phyloP scores from a whole-genome alignment of 2,797 vertebrate species.

The Helicolenus hilgendorfi region DNA sequence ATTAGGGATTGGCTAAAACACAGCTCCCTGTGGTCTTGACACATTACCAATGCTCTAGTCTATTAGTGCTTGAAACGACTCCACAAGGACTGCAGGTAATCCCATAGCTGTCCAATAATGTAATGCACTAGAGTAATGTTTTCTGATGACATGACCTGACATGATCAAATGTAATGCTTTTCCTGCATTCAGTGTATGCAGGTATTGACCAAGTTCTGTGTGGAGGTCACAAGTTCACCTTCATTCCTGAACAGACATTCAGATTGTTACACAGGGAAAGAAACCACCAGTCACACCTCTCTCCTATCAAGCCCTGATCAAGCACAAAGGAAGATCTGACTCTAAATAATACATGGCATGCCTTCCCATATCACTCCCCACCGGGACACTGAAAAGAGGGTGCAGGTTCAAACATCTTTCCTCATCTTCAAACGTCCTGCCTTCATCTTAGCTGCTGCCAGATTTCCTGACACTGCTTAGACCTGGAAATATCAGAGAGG shows the following conservation, averaged over 20 bases:
- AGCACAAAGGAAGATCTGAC: slow-evolving; percentile 78
- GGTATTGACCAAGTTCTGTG: slow-evolving; percentile 22
- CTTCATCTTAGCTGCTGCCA: slow-evolving; percentile 68
- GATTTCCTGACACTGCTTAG: slow-evolving; percentile 57
- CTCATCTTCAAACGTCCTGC: slow-evolving; percentile 74
- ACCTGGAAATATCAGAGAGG: slow-evolving; percentile 49
- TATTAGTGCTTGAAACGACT: slow-evolving; percentile 61
- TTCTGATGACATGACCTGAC: slow-evolving; percentile 14
- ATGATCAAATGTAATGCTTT: neutral
- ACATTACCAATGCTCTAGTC: slow-evolving; percentile 69
- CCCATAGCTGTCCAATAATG: slow-evolving; percentile 37
- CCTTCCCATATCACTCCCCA: slow-evolving; percentile 75
- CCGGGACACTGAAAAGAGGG: slow-evolving; percentile 68
- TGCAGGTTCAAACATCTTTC: slow-evolving; percentile 77
- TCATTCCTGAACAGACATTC: slow-evolving; percentile 52
- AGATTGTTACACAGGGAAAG: neutral
- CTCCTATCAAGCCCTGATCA: slow-evolving; percentile 86
- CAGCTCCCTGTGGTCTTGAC: slow-evolving; percentile 90
- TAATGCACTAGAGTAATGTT: slow-evolving; percentile 16
- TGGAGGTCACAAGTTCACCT: slow-evolving; percentile 65
- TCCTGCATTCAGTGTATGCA: slow-evolving; percentile 16
- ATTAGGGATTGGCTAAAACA: slow-evolving; percentile 94
- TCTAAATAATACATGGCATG: slow-evolving; percentile 89
- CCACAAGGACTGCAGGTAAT: slow-evolving; percentile 49
- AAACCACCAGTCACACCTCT: slow-evolving; percentile 65